Conservation (phyloP, 1,140 invertebrate genomes). For the Rhopalosiphum padi region DNA sequence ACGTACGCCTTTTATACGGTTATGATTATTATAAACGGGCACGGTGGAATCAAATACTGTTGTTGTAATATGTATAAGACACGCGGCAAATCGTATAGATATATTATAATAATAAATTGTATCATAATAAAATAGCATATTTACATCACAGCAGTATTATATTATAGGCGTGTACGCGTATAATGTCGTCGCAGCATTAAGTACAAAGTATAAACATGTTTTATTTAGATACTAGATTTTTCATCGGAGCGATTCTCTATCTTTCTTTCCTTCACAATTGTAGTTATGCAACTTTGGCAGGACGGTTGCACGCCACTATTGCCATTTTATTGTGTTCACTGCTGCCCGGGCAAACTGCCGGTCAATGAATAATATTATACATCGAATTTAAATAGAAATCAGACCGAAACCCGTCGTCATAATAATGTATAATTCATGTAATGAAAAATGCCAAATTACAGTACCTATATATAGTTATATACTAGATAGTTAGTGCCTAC, state of each 20-base stretch:
- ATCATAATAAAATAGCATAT: background rate
- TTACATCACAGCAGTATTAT: background rate
- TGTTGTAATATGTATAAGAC: background rate
- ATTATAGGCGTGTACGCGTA: background rate
- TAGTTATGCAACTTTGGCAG: background rate
- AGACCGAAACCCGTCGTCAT: background rate
- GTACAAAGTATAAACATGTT: background rate
- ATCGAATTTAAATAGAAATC: slow-evolving; percentile 10
- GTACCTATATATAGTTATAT: background rate
- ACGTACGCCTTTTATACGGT: background rate
- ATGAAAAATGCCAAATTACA: background rate
- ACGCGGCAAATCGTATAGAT: too few species aligned
- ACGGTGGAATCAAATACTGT: background rate
- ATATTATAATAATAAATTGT: background rate
- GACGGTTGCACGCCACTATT: background rate
- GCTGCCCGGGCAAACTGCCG: background rate
- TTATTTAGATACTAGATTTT: background rate
- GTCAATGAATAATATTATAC: background rate
- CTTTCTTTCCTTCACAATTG: background rate
- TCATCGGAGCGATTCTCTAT: background rate
- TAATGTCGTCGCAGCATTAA: background rate
- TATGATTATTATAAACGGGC: background rate
- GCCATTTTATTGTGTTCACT: background rate
- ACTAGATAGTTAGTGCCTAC: background rate
- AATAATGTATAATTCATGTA: background rate